These are phyloP conservation scores for Redunca redunca DNA, from an alignment of 2,113 vertebrate genomes.

Conservation along the genomic window DNA sequence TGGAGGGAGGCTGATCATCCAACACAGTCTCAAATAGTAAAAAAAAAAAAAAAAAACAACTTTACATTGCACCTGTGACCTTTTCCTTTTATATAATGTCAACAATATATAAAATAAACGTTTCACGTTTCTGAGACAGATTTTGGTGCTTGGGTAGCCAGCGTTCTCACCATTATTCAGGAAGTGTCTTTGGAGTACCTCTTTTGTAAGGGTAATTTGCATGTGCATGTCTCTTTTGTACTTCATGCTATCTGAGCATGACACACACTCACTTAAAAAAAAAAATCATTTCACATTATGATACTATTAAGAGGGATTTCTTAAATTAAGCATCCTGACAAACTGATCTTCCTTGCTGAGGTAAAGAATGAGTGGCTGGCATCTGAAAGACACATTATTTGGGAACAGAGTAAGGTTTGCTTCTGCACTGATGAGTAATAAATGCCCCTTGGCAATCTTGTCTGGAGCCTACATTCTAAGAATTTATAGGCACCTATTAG, in stretches of 20 bases:
- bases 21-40: slow-evolving; percentile 35
- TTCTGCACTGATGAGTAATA: neutral
- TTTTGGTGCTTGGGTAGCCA: slow-evolving; percentile 21
- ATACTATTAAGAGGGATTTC: slow-evolving; percentile 38
- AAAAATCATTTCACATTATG: slow-evolving; percentile 14
- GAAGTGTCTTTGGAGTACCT: neutral
- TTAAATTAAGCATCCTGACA: slow-evolving; percentile 42
- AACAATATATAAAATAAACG: slow-evolving; percentile 51
- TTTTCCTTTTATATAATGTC: slow-evolving; percentile 60
- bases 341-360: neutral
- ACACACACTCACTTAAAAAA: neutral
- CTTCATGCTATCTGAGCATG: slow-evolving; percentile 29
- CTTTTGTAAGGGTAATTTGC: slow-evolving; percentile 42
- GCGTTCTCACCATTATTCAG: slow-evolving; percentile 7
- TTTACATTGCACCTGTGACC: slow-evolving; percentile 63
- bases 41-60: neutral
- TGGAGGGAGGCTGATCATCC: slow-evolving; percentile 18
- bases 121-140: slow-evolving; percentile 30
- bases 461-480: neutral
- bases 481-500: neutral
- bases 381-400: slow-evolving; percentile 2
- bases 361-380: neutral
- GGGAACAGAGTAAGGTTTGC: neutral
- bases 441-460: neutral
- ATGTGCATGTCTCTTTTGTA: slow-evolving; percentile 32